Percentiles rank a stretch among this genome's conserved stretches.
Evolutionary conservation across 1,140 invertebrate species (phyloP).

Genomic region (Lordiphosa mommai): DNA sequence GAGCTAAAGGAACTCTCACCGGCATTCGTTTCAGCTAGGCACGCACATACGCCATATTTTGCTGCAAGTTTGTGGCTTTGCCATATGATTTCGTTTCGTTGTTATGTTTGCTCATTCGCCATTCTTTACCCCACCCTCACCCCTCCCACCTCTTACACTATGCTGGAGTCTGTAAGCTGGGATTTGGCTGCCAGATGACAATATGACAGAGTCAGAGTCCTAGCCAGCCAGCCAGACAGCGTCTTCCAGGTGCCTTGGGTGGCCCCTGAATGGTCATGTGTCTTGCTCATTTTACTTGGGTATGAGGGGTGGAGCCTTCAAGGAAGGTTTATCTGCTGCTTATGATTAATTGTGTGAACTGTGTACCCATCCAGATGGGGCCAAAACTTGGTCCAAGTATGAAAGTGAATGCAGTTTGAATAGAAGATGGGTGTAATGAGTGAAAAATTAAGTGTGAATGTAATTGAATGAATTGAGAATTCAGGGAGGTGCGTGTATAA

Average conservation of each 20-base stretch:
- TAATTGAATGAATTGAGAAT: no score
- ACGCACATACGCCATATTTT: slow-evolving; percentile 12
- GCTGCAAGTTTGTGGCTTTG: slow-evolving; percentile 8
- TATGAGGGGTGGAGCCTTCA: not conserved
- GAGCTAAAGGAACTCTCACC: no score
- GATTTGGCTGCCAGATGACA: slow-evolving; percentile 10
- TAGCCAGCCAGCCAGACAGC: not conserved
- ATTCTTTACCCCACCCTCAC: not conserved
- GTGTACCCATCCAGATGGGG: not conserved
- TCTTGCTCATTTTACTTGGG: slow-evolving; percentile 7
- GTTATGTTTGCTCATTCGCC: not conserved
- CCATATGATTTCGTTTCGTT: slow-evolving; percentile 7
- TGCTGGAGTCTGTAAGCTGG: slow-evolving; percentile 3
- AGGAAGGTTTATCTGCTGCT: not conserved
- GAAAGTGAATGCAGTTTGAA: not conserved
- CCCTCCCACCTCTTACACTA: not conserved
- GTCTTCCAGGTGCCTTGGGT: slow-evolving; percentile 1
- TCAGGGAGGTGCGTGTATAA: no score
- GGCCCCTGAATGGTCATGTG: slow-evolving; percentile 1
- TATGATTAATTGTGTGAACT: slow-evolving; percentile 10
- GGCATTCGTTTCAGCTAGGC: slow-evolving; percentile 4
- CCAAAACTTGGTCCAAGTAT: no score
- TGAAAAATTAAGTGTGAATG: no score
- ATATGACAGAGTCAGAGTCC: slow-evolving; percentile 9
- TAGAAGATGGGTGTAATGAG: no score